Conservation (phyloP, 2,888 invertebrate species). For the Perithous albicinctus region DNA sequence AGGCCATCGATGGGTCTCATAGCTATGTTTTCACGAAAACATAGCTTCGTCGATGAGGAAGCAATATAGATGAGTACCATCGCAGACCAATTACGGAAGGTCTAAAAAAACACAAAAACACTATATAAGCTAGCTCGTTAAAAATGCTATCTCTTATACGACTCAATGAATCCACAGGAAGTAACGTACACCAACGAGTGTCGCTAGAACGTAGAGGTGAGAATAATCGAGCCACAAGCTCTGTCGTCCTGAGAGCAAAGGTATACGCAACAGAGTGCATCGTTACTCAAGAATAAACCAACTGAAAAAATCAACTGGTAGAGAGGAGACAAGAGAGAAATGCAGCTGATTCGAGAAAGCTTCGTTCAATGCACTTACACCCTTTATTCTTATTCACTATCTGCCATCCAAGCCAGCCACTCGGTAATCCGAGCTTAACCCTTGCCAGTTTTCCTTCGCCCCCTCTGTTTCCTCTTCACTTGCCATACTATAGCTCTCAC, state of each 20-base stretch:
- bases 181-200: background rate
- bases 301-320: background rate
- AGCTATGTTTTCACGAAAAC: too few species aligned
- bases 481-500: constrained; percentile 5
- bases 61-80: background rate
- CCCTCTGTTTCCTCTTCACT: constrained; percentile 21
- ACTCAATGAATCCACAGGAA: background rate
- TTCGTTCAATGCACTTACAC: constrained; percentile 56
- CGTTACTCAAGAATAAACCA: background rate
- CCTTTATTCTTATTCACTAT: constrained; percentile 32
- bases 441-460: constrained; percentile 19
- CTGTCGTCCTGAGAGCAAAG: background rate
- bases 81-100: background rate
- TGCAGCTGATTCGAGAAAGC: constrained; percentile 34
- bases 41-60: too few species aligned
- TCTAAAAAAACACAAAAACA: background rate
- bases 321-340: constrained; percentile 14
- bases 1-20: too few species aligned
- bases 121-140: background rate
- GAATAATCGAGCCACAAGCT: background rate
- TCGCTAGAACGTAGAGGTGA: background rate
- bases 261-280: background rate
- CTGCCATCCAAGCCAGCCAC: background rate
- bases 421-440: constrained; percentile 39
- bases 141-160: background rate